phyloP scores from a whole-genome alignment of 2,113 vertebrate genomes.

The Corythoichthys haematopterus region DNA sequence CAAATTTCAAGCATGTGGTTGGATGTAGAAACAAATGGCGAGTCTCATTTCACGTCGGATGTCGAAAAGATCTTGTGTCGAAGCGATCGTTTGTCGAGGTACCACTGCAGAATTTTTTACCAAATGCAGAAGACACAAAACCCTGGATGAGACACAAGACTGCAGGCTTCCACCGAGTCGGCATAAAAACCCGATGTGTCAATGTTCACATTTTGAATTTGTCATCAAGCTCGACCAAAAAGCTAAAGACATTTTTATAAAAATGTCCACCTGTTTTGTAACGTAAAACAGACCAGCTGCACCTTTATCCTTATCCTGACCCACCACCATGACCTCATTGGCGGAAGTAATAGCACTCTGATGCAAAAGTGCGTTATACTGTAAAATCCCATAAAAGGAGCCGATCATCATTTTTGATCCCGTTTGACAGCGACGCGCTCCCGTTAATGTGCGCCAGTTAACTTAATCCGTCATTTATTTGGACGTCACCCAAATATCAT shows the following conservation, averaged over 20 bases:
- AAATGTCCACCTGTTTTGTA: not conserved
- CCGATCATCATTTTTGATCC: conserved; percentile 10
- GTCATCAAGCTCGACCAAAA: not conserved
- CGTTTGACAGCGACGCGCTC: conserved; percentile 24
- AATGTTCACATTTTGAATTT: not conserved
- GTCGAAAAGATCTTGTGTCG: not conserved
- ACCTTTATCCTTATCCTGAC: not conserved
- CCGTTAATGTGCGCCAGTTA: conserved; percentile 47
- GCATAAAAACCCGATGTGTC: not conserved
- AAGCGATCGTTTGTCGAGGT: too few relatives aligned
- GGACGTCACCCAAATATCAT: conserved; percentile 62
- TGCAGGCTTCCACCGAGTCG: not conserved
- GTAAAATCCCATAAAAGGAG: conserved; percentile 1
- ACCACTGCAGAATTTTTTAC: too few relatives aligned
- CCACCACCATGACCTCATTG: not conserved
- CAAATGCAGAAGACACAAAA: not conserved
- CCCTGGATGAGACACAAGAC: not conserved
- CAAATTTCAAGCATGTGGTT: too few relatives aligned
- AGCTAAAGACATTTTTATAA: not conserved
- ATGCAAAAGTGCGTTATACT: conserved; percentile 1
- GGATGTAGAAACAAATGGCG: too few relatives aligned
- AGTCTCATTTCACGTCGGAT: too few relatives aligned
- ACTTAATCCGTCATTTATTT: conserved; percentile 63
- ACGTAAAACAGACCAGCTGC: not conserved
- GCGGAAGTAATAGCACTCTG: not conserved